Conservation (phyloP, 2,797 vertebrate species). For the Poecilia wingei region DNA sequence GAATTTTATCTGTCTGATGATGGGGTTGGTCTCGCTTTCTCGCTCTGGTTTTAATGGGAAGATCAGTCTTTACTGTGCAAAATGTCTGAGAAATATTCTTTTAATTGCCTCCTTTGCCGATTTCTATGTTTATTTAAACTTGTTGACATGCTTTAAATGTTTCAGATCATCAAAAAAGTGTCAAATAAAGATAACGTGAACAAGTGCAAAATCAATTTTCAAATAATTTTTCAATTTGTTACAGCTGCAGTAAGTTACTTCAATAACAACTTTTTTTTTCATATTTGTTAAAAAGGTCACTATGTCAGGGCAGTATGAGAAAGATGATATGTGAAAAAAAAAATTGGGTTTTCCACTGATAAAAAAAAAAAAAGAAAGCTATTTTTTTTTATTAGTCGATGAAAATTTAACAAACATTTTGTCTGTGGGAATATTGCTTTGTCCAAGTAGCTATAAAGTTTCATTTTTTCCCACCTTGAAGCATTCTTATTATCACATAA, state of each 20-base stretch:
- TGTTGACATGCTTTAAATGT: neutral
- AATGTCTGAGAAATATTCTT: slow-evolving; percentile 38
- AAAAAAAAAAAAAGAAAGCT: neutral
- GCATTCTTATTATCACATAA: slow-evolving; percentile 59
- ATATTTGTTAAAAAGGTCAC: too few relatives aligned
- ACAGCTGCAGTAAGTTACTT: too few relatives aligned
- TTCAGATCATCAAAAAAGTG: neutral
- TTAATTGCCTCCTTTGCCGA: neutral
- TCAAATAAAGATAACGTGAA: neutral
- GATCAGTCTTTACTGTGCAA: slow-evolving; percentile 34
- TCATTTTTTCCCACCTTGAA: slow-evolving; percentile 42
- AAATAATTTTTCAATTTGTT: neutral
- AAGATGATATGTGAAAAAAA: neutral
- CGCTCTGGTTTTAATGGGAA: slow-evolving; percentile 35
- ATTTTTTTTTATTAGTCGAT: slow-evolving; percentile 28
- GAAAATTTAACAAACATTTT: slow-evolving; percentile 36
- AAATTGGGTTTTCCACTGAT: neutral
- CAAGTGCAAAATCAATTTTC: neutral
- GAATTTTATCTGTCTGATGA: slow-evolving; percentile 67
- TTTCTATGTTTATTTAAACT: neutral
- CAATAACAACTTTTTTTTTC: too few relatives aligned
- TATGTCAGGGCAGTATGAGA: too few relatives aligned
- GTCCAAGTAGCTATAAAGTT: slow-evolving; percentile 29
- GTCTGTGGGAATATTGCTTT: slow-evolving; percentile 23
- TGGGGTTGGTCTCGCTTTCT: slow-evolving; percentile 50